These are phyloP conservation scores for Orchesellides sinensis DNA, from an alignment of 2,888 invertebrate species.

Conservation along the genomic window DNA sequence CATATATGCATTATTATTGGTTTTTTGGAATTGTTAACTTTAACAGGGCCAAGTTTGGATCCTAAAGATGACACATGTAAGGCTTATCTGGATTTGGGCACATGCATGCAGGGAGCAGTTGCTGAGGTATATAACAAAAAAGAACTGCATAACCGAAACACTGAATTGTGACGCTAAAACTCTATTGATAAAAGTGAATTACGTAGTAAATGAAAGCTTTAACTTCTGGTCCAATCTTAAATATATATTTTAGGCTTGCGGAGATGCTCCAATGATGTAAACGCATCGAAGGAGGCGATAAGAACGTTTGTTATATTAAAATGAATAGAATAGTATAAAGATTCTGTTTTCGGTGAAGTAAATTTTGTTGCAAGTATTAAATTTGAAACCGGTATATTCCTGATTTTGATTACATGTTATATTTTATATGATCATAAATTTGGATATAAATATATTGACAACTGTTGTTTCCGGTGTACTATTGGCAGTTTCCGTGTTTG, in stretches of 20 bases:
- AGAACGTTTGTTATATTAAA: not conserved
- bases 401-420: not conserved
- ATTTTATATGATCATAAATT: not conserved
- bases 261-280: not conserved
- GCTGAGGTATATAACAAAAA: slow-evolving; percentile 64
- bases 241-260: not conserved
- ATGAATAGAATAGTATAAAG: not conserved
- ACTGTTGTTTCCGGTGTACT: not conserved
- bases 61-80: slow-evolving; percentile 65
- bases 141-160: too few relatives aligned
- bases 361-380: not conserved
- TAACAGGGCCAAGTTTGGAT: slow-evolving; percentile 51
- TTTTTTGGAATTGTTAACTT: not conserved
- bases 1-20: not conserved
- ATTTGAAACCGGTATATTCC: too few relatives aligned
- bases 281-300: not conserved
- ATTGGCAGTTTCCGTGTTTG: slow-evolving; percentile 28
- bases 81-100: slow-evolving; percentile 60
- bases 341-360: not conserved
- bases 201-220: not conserved
- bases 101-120: slow-evolving; percentile 61
- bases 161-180: too few relatives aligned
- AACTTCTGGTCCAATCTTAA: not conserved
- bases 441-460: not conserved
- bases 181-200: too few relatives aligned